phyloP scores from a whole-genome alignment of 2,888 invertebrate genomes.

The Celastrina argiolus region DNA sequence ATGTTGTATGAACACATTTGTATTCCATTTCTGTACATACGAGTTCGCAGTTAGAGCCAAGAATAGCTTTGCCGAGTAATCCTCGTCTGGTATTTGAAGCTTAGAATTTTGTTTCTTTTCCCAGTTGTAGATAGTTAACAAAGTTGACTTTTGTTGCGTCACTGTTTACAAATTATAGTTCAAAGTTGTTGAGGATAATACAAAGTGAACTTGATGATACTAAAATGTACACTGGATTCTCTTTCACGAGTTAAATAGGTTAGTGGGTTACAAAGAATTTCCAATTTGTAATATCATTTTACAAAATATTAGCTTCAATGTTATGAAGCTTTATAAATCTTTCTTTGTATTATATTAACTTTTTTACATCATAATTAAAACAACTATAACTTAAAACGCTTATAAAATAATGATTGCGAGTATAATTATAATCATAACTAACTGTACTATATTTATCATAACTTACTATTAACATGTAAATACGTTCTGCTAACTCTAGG shows the following conservation, averaged over 20 bases:
- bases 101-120: conserved; percentile 4
- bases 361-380: not conserved
- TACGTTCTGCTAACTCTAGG: conserved; percentile 82
- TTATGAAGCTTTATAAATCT: not conserved
- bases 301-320: not conserved
- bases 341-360: not conserved
- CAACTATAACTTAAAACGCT: not conserved
- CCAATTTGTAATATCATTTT: conserved; percentile 2
- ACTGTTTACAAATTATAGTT: conserved; percentile 9
- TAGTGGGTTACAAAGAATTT: conserved; percentile 7
- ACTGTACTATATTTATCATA: not conserved
- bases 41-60: not conserved
- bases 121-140: not conserved
- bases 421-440: not conserved
- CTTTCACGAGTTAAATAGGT: not conserved
- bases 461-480: conserved; percentile 82
- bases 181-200: not conserved
- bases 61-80: not conserved
- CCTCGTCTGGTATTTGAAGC: not conserved
- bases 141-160: conserved; percentile 4
- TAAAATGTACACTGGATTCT: not conserved
- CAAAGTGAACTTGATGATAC: not conserved
- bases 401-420: not conserved
- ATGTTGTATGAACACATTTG: not conserved
- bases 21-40: not conserved